phyloP scores from a whole-genome alignment of 2,113 vertebrate species.

The Cyprinus carpio region DNA sequence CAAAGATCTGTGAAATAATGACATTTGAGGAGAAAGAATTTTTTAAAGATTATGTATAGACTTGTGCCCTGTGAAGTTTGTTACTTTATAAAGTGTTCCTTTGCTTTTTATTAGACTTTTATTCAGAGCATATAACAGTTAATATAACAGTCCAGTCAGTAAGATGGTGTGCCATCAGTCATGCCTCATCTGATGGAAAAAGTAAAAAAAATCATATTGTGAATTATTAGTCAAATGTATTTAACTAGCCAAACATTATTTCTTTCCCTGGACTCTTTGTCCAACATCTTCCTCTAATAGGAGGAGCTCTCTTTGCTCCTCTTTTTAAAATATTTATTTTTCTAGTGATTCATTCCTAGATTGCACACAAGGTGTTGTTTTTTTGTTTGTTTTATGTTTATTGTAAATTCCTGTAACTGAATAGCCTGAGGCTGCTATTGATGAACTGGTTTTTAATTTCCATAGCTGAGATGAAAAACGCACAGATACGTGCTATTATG shows the following conservation, averaged over 20 bases:
- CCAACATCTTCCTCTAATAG: not conserved
- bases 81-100: not conserved
- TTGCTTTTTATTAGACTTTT: not conserved
- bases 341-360: not conserved
- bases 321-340: conserved; percentile 13
- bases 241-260: not conserved
- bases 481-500: not conserved
- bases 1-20: not conserved
- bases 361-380: not conserved
- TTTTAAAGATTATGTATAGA: not conserved
- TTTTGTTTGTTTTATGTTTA: not conserved
- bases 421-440: not conserved
- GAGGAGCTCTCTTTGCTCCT: not conserved
- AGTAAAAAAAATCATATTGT: conserved; percentile 9
- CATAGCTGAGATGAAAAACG: not conserved
- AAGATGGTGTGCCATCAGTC: not conserved
- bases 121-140: not conserved
- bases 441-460: conserved; percentile 7
- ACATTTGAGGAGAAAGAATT: not conserved
- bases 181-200: not conserved
- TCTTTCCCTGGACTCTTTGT: not conserved
- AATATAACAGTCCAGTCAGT: not conserved
- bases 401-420: conserved; percentile 4
- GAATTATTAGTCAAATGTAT: not conserved
- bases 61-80: not conserved